Evolutionary conservation across 2,888 invertebrate genomes (phyloP), one percentile per base, ranked within the genome.

Genomic region (Thereva nobilitata): DNA sequence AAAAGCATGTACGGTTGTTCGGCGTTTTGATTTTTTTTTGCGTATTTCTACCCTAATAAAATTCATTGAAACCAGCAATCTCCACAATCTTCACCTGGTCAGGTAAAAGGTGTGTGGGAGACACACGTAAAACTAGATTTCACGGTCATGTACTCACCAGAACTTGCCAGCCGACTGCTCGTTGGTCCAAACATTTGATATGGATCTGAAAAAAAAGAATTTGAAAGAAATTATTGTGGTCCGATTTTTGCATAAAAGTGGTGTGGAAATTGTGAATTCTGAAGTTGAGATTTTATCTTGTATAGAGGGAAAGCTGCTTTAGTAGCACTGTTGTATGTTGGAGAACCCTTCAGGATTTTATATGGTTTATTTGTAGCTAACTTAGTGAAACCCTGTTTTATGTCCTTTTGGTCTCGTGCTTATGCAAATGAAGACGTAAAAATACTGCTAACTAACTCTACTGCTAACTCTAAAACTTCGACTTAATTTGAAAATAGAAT

Each of bases 131-230:
- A 50, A 47, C 23, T 6, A 12, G 12, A 47, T 4, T 47, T 47
- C 47, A 47, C 12, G 47, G 47, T 47, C 47, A 40, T 44, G 61
- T 47, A 79, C 83, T 86, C 84, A 94, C 94, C 94, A 85, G 96
- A 95, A 83, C 94, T 95, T 66, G 96, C 96, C 79, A 96, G 85
- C 78, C 96, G 89, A 86, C 95, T 96, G 86, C 95, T 96, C 71
- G 96, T 95, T 70, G 96, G 93, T 70, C 95, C 96, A 82, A 96
- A 95, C 92, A 96, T 93, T 86, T 96, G 95, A 87, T 97, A 97
- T 80, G 96, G 96, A 91, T 97, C 96, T 95, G 89, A 67, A 88
- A 88, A 76, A 12, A 10, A 78, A 80, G n/a, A n/a, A n/a, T 74
- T 73, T 74, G 74, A 70, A 68, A 68, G 64, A 72, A 34, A 53